Percentiles rank a stretch among this genome's conserved stretches.
These are phyloP conservation scores for Thelaira solivaga DNA, from an alignment of 2,888 invertebrate species.

Conservation along the genomic window DNA sequence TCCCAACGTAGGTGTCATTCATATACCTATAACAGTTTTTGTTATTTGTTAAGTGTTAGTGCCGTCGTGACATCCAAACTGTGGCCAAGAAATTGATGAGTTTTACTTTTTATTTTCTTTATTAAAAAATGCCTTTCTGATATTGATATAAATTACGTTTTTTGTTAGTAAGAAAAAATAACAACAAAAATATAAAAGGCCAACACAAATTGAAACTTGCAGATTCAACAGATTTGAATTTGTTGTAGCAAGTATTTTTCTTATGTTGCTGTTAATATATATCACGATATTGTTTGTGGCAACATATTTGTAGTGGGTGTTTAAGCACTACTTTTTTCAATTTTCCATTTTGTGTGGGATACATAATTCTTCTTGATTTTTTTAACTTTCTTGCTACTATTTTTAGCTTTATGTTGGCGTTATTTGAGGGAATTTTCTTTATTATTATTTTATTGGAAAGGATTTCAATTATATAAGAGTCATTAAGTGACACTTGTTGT, in stretches of 20 bases:
- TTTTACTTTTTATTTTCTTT: neutral
- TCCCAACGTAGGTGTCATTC: conserved; percentile 51
- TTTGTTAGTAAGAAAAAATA: neutral
- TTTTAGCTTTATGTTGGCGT: conserved; percentile 51
- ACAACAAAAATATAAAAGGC: neutral
- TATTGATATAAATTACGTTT: conserved; percentile 22
- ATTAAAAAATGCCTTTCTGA: neutral
- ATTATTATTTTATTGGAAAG: neutral
- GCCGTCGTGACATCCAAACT: conserved; percentile 6
- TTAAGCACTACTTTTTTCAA: conserved; percentile 26
- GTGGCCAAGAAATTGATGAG: neutral
- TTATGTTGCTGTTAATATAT: conserved; percentile 8
- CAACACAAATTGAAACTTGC: neutral
- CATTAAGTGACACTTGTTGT: conserved; percentile 24
- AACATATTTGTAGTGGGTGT: conserved; percentile 52
- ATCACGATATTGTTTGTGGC: conserved; percentile 19
- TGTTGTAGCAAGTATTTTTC: conserved; percentile 20
- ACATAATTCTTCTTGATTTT: neutral
- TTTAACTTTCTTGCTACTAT: neutral
- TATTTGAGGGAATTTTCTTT: conserved; percentile 14
- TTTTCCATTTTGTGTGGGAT: conserved; percentile 53
- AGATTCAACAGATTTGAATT: conserved; percentile 53
- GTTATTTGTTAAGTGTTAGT: conserved; percentile 27
- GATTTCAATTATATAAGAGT: conserved; percentile 34
- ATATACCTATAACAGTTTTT: conserved; percentile 47